A percentile compares a stretch with the other conserved stretches of the same genome.
phyloP scores from a whole-genome alignment of 2,797 vertebrate species.

The Tapirus indicus region DNA sequence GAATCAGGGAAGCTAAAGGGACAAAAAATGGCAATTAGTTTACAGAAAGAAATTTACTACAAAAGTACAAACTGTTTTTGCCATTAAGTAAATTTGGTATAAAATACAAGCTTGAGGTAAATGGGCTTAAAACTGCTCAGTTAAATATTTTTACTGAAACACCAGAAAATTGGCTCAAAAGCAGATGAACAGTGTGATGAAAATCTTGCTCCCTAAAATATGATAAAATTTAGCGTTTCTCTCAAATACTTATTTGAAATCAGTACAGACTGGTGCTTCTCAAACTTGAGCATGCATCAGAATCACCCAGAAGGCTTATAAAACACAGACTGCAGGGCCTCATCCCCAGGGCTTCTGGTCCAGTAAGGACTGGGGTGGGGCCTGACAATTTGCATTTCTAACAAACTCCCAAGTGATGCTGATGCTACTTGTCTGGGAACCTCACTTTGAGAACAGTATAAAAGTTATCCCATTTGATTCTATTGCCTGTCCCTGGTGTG shows the following conservation, averaged over 20 bases:
- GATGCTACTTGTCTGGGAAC: neutral
- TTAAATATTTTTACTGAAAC: neutral
- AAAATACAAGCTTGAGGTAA: neutral
- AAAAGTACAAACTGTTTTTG: neutral
- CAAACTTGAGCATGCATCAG: neutral
- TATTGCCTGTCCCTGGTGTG: neutral
- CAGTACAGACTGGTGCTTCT: neutral
- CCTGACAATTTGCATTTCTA: neutral
- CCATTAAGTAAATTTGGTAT: neutral
- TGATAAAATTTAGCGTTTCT: neutral
- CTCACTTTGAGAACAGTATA: neutral
- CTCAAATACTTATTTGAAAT: neutral
- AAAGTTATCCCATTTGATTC: neutral
- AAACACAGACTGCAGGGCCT: neutral
- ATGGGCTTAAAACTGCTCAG: neutral
- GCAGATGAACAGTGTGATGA: neutral
- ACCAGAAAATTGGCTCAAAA: neutral
- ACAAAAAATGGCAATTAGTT: neutral
- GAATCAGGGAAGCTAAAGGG: neutral
- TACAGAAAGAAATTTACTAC: neutral
- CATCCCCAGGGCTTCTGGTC: neutral
- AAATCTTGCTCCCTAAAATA: neutral
- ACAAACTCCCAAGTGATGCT: neutral
- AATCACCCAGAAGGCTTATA: neutral
- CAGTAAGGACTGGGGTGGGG: too few relatives aligned